phyloP scores from a whole-genome alignment of 2,888 invertebrate genomes.

The Agrotis clavis region DNA sequence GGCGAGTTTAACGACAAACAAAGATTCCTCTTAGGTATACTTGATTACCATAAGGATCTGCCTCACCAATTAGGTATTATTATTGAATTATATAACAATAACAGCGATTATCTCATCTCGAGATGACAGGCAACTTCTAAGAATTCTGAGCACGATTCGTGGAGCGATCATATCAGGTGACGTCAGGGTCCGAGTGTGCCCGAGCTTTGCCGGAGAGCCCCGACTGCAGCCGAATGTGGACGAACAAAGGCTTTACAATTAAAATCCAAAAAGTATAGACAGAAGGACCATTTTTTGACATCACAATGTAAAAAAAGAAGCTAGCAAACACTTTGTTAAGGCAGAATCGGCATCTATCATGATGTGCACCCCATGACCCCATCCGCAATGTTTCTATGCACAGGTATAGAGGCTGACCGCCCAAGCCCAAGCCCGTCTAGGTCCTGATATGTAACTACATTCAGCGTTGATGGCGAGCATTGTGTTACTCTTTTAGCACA shows the following conservation, averaged over 20 bases:
- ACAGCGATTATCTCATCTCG: slow-evolving; percentile 41
- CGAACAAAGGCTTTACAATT: slow-evolving; percentile 62
- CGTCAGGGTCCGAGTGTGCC: slow-evolving; percentile 49
- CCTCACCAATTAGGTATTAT: slow-evolving; percentile 9
- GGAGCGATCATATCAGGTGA: slow-evolving; percentile 53
- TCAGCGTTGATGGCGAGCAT: no score
- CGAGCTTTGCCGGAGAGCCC: slow-evolving; percentile 49
- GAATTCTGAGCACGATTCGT: slow-evolving; percentile 62
- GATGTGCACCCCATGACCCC: no score
- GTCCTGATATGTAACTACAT: no score
- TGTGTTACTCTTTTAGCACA: no score
- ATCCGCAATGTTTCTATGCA: no score
- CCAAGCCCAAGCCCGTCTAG: no score
- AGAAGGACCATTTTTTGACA: slow-evolving; percentile 33
- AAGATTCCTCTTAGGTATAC: not conserved
- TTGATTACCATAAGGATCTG: slow-evolving; percentile 29
- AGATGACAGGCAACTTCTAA: slow-evolving; percentile 46
- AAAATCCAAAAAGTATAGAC: slow-evolving; percentile 5
- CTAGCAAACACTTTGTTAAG: not conserved
- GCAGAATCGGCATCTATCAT: not conserved
- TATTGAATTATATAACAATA: slow-evolving; percentile 37
- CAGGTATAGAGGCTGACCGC: no score
- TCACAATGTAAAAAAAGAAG: not conserved
- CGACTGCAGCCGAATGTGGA: slow-evolving; percentile 46
- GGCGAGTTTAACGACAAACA: not conserved